Evolutionary conservation across 2,888 invertebrate species (phyloP).

Genomic region (Hirtodrosophila alboralis): DNA sequence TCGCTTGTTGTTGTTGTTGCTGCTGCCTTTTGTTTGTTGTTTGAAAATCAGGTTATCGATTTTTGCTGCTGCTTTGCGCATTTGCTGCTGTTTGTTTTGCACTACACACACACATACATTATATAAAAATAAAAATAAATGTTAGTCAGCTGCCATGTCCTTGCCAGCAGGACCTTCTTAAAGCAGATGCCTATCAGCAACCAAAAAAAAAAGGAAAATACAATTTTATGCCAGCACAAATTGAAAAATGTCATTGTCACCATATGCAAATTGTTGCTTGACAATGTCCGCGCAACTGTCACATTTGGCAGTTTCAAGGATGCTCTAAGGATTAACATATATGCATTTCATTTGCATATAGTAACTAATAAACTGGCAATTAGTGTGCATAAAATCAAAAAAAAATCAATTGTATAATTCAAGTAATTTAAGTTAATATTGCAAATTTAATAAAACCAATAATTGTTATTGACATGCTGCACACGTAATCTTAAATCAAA

Average conservation of each 20-base stretch:
- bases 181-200: constrained; percentile 40
- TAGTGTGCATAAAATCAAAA: too few relatives aligned
- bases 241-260: constrained; percentile 41
- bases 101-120: constrained; percentile 28
- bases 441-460: constrained; percentile 29
- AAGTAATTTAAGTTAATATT: constrained; percentile 43
- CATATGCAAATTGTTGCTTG: constrained; percentile 32
- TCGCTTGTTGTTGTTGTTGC: constrained; percentile 15
- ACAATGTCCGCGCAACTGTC: constrained; percentile 17
- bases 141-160: constrained; percentile 45
- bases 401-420: too few relatives aligned
- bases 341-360: constrained; percentile 52
- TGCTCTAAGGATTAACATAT: neutral
- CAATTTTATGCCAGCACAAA: constrained; percentile 13
- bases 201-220: constrained; percentile 3
- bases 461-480: constrained; percentile 39
- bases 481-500: constrained; percentile 40
- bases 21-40: constrained; percentile 66
- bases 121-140: constrained; percentile 22
- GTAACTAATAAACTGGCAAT: constrained; percentile 56
- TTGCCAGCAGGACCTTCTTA: constrained; percentile 50
- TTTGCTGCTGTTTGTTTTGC: constrained; percentile 54
- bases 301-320: constrained; percentile 13
- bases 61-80: constrained; percentile 56
- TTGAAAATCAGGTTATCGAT: constrained; percentile 74